Base-by-base conservation (phyloP, 53 echinoderm and acorn worm species). In the Stichopus horrens region DNA sequence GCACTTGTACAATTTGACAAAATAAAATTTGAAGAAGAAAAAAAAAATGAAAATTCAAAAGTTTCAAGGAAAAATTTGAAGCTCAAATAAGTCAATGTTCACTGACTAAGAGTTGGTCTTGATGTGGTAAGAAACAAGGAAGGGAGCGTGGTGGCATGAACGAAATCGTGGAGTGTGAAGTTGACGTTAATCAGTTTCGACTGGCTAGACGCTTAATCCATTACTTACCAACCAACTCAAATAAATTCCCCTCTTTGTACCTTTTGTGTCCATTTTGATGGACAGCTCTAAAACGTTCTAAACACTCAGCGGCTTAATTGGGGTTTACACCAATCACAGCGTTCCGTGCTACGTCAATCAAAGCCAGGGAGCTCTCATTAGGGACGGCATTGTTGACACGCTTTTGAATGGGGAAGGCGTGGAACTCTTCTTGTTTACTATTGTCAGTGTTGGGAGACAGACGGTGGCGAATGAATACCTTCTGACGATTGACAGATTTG, bases 391-490 rank as follows among this genome's bases (percentile, higher is more conserved):
- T 66, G 86, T 86, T 86, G 86, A 86, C 86, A 86, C 66, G 86
- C 52, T 68, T 86, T 86, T 86, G 66, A 67, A 86, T 86, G 66
- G 68, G 21, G 84, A 86, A 86, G 86, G 86, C 86, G 86, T 86
- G 86, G 86, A 86, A 86, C 13, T 52, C 57, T 58, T 58, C 13
- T 37, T 66, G 81, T 20, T 81, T 81, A 81, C 56, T 7, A 81
- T 81, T 79, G 79, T 79, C 56, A n/a, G 74, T 16, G 19, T 56
- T 21, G 5, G 56, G 81, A 81, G 56, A 53, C 20, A 19, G 56
- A 77, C 18, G 14, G 77, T 21, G 55, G 71, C 18, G n/a, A 56
- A 14, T 81, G 56, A 81, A 81, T 79, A 53, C n/a, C 51, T 51
- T 79, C 54, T 79, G 79, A 79, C 79, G 54, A 54, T 79, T 79